Conservation (phyloP, 2,797 vertebrate species). For the Calcarius lapponicus region DNA sequence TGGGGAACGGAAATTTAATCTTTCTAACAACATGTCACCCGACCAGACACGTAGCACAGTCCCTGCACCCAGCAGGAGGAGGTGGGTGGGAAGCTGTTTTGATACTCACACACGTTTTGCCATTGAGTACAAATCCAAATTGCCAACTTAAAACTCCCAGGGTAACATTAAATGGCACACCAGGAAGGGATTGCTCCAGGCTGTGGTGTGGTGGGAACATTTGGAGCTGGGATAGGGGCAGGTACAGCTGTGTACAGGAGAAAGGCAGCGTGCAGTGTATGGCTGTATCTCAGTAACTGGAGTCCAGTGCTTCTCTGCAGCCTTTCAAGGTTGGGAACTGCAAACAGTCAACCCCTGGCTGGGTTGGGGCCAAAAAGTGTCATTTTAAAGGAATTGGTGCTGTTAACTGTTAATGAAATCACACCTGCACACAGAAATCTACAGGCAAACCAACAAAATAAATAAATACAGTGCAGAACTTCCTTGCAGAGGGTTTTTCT, state of each 20-base stretch:
- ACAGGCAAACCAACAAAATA: background rate
- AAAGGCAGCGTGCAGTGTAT: background rate
- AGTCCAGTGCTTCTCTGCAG: background rate
- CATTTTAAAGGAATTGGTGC: constrained; percentile 15
- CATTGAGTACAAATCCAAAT: background rate
- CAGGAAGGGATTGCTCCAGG: background rate
- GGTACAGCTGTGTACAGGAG: background rate
- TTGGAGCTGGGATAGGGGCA: background rate
- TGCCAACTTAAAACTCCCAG: background rate
- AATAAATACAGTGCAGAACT: background rate
- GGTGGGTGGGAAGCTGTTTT: background rate
- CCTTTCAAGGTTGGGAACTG: background rate
- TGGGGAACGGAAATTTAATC: constrained; percentile 63
- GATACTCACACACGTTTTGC: background rate
- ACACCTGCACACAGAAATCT: background rate
- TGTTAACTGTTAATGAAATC: constrained; percentile 36
- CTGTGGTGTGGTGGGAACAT: accelerated
- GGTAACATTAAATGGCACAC: accelerated
- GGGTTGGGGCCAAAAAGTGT: background rate
- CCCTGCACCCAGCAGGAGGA: background rate
- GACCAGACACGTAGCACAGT: background rate
- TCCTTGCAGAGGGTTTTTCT: background rate
- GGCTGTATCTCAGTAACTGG: accelerated
- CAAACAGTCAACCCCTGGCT: background rate
- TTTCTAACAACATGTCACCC: constrained; percentile 24